These are phyloP conservation scores for Prunella fulvescens DNA, from an alignment of 2,113 vertebrate genomes.

Conservation along the genomic window DNA sequence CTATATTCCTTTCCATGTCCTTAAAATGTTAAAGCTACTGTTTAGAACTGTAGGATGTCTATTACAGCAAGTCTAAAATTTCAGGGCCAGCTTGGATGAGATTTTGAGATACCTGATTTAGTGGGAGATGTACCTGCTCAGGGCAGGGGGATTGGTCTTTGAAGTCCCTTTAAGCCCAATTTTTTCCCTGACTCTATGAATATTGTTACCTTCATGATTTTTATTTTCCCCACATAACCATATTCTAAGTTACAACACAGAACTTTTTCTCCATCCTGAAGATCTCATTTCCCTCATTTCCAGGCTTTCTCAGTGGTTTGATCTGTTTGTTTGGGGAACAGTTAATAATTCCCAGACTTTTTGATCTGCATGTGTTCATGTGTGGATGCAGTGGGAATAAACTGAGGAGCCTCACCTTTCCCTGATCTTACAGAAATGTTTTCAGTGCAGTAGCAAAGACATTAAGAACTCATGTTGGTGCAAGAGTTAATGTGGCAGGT, in stretches of 20 bases:
- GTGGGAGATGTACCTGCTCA: neutral
- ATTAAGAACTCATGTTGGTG: neutral
- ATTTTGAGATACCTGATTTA: neutral
- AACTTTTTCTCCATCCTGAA: neutral
- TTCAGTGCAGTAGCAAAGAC: neutral
- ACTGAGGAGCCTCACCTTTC: neutral
- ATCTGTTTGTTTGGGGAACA: neutral
- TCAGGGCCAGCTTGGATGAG: no score
- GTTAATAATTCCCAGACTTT: neutral
- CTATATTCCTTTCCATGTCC: neutral
- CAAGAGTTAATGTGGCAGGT: neutral
- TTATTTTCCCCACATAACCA: neutral
- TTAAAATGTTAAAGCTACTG: accelerated
- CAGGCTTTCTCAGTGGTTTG: neutral
- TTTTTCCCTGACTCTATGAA: neutral
- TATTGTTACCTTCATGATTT: neutral
- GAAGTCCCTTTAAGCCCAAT: neutral
- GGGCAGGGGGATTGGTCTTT: neutral
- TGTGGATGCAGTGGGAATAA: neutral
- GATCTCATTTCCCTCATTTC: neutral
- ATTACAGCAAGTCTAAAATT: neutral
- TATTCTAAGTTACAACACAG: neutral
- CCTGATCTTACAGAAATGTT: neutral
- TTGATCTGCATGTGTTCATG: neutral
- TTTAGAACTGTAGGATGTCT: neutral